Percentiles rank a stretch among this genome's conserved stretches.
Conservation (phyloP, 2,113 vertebrate genomes). For the Trematomus loennbergii region DNA sequence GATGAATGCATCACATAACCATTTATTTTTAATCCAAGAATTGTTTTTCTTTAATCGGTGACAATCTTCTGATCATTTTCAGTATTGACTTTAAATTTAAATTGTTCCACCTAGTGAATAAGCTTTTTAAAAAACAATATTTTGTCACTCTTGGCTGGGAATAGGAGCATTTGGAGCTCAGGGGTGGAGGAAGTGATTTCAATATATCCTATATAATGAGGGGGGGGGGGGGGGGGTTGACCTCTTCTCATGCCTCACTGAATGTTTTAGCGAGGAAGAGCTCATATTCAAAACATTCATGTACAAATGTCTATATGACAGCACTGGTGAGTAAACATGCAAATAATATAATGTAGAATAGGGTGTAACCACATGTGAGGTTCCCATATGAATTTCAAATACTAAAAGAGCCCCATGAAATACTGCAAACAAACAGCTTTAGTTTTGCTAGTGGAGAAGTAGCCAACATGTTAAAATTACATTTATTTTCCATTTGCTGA, state of each 20-base stretch:
- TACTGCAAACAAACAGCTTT: background rate
- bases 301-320: background rate
- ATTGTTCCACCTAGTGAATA: background rate
- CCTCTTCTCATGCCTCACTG: background rate
- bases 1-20: too few relatives aligned
- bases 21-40: too few relatives aligned
- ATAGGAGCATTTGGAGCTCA: conserved; percentile 1
- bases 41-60: background rate
- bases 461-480: too few relatives aligned
- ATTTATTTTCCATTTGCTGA: too few relatives aligned
- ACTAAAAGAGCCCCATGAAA: background rate
- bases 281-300: background rate
- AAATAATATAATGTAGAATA: background rate
- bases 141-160: background rate
- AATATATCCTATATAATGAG: conserved; percentile 11
- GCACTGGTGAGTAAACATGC: background rate
- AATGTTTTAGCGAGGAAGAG: background rate
- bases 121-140: background rate
- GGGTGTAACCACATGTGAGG: background rate
- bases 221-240: background rate
- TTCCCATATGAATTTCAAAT: background rate
- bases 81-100: background rate
- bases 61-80: background rate
- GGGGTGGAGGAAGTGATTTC: background rate
- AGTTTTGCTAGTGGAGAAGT: background rate